phyloP scores from a whole-genome alignment of 53 echinoderm and acorn worm species.

The Temnopleurus reevesii region DNA sequence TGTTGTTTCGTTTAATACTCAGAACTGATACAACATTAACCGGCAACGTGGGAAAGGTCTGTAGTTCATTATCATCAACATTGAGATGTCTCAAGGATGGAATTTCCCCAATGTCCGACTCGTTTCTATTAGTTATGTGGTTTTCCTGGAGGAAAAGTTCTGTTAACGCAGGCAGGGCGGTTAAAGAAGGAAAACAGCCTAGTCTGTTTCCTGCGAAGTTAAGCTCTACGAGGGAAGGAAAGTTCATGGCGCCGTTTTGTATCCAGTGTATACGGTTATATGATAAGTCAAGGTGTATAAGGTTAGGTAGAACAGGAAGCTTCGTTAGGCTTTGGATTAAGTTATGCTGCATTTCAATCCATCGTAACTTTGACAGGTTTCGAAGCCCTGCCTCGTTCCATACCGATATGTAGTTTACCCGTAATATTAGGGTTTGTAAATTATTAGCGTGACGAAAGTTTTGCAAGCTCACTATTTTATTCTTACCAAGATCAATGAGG shows the following conservation, averaged over 20 bases:
- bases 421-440: not conserved
- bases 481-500: not conserved
- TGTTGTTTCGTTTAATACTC: not conserved
- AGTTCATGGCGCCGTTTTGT: not conserved
- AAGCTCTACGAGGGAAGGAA: not conserved
- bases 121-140: not conserved
- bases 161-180: not conserved
- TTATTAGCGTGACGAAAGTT: not conserved
- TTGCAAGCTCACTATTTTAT: not conserved
- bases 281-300: not conserved
- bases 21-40: not conserved
- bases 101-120: not conserved
- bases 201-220: not conserved
- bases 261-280: not conserved
- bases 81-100: not conserved
- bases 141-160: not conserved
- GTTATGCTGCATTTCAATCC: not conserved
- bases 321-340: not conserved
- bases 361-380: not conserved
- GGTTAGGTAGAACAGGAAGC: not conserved
- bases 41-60: not conserved
- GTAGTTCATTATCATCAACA: not conserved
- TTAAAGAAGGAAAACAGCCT: not conserved
- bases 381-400: not conserved
- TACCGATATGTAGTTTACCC: not conserved